Evolutionary conservation across 2,888 invertebrate genomes (phyloP).

Genomic region (Hydroisotoma schaefferi): DNA sequence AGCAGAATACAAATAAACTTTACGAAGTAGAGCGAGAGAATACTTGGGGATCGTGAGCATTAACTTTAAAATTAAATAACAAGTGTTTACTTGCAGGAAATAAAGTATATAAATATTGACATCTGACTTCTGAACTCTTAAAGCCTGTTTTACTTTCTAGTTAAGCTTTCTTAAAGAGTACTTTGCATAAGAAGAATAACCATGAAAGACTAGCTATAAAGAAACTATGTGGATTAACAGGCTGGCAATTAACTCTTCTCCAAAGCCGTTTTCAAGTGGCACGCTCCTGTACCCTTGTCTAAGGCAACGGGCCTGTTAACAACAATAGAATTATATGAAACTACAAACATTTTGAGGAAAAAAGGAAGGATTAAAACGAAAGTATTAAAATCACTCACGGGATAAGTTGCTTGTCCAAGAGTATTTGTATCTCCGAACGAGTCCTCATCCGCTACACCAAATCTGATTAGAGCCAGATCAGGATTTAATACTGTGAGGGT

Average conservation of each 20-base stretch:
- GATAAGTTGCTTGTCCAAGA: conserved; percentile 92
- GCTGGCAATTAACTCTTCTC: conserved; percentile 84
- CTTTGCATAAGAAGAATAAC: too few species aligned
- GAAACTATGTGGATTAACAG: conserved; percentile 73
- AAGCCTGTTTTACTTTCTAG: too few species aligned
- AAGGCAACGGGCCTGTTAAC: conserved; percentile 63
- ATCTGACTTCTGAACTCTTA: too few species aligned
- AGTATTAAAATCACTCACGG: conserved; percentile 52
- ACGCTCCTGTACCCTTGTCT: conserved; percentile 87
- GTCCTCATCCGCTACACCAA: conserved; percentile 80
- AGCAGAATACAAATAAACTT: too few species aligned
- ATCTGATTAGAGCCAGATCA: conserved; percentile 76
- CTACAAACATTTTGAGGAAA: background rate
- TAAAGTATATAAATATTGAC: too few species aligned
- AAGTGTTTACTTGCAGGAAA: background rate
- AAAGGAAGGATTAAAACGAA: background rate
- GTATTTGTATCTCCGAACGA: conserved; percentile 88
- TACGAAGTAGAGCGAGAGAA: too few species aligned
- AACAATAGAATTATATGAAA: background rate
- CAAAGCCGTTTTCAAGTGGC: conserved; percentile 80
- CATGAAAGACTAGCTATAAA: too few species aligned
- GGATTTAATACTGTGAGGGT: conserved; percentile 78
- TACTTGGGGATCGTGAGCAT: too few species aligned
- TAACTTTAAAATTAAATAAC: background rate
- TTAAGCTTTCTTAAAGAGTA: too few species aligned